Evolutionary conservation across 1,140 invertebrate genomes (phyloP), one percentile per base, ranked within the genome.

Genomic region (Idris sp.): DNA sequence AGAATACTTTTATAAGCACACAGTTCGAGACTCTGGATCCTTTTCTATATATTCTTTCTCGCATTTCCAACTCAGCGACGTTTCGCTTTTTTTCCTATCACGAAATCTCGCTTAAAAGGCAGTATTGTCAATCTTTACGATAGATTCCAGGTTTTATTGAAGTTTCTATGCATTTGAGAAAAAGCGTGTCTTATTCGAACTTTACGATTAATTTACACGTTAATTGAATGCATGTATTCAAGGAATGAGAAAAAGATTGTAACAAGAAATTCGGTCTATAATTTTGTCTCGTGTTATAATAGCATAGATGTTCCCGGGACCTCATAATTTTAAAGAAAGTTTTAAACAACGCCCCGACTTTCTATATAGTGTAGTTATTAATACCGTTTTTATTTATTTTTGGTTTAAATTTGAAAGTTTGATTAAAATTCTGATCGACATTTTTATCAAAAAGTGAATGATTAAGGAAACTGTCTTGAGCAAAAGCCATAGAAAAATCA

Each of bases 191-290:
- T 53, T 43, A 56, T 41, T 56, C 31, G 58, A 72, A 72, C 41
- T 72, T 62, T 43, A 58, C 58, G 43, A 72, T 62, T 72, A 62
- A 72, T 72, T 72, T 58, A 31, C 49, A 58, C 43, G 54, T 72
- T 64, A 72, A 72, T 72, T 72, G 68, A 48, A 71, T 61, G 41
- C 48, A 48, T 54, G 49, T 36, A 53, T 53, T 61, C 56, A 10
- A 44, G 43, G 54, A 38, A 44, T 30, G 31, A 28, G 38, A 36
- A 53, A 48, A 56, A 46, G 22, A 54, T 14, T 25, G 40, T 7
- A 30, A 53, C 49, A 49, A 65, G 49, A 18, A 56, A 56, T 65
- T 65, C 30, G 16, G 33, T n/a, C 54, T 58, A 59, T 48, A 69
- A 69, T 58, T 69, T 61, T 51, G 40, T 51, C 53, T 43, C 58